phyloP scores from a whole-genome alignment of 2,888 invertebrate species.

The Pinctada fucata region DNA sequence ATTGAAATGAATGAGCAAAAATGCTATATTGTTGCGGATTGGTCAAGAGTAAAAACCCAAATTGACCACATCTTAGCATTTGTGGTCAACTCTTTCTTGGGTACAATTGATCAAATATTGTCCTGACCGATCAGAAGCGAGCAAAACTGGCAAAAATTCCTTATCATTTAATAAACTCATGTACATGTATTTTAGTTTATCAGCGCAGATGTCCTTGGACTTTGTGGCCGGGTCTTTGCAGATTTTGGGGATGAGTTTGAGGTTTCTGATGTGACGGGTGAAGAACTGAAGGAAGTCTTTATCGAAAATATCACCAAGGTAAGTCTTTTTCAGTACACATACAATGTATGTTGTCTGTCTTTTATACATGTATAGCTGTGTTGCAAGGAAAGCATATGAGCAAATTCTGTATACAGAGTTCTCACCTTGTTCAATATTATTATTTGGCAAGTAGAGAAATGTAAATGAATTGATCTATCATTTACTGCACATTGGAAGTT shows the following conservation, averaged over 20 bases:
- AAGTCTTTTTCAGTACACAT: slow-evolving; percentile 7
- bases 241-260: slow-evolving; percentile 77
- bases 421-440: too few relatives aligned
- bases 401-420: too few relatives aligned
- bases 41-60: not conserved
- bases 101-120: too few relatives aligned
- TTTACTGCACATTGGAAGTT: too few relatives aligned
- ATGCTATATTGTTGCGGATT: too few relatives aligned
- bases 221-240: slow-evolving; percentile 73
- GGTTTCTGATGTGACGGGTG: slow-evolving; percentile 73
- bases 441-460: too few relatives aligned
- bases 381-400: too few relatives aligned
- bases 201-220: slow-evolving; percentile 74
- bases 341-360: not conserved
- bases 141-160: too few relatives aligned
- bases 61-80: not conserved
- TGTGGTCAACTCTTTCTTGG: not conserved
- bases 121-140: too few relatives aligned
- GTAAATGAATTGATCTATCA: too few relatives aligned
- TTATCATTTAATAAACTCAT: not conserved
- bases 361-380: too few relatives aligned
- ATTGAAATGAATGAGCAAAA: too few relatives aligned
- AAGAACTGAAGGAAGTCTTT: slow-evolving; percentile 74
- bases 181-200: slow-evolving; percentile 70
- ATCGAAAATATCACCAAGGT: slow-evolving; percentile 75